Conservation (phyloP, 2,888 invertebrate genomes). For the Tolmerus cingulatus region DNA sequence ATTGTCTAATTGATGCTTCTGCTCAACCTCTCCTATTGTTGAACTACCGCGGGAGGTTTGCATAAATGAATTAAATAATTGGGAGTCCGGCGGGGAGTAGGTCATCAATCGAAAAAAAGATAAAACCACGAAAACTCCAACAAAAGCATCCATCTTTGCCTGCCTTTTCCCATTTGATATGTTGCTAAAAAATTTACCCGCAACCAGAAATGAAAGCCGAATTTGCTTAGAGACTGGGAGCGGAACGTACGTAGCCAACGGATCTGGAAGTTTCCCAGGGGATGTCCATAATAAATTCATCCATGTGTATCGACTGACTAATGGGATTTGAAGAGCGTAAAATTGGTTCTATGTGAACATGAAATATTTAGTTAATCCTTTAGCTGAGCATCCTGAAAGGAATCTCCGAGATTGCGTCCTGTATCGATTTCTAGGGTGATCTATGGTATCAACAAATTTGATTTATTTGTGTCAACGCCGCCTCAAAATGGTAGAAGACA, state of each 20-base stretch:
- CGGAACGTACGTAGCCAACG: background rate
- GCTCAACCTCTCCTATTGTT: background rate
- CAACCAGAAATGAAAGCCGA: constrained; percentile 27
- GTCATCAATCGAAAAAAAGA: background rate
- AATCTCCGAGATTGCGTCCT: constrained; percentile 9
- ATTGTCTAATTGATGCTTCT: background rate
- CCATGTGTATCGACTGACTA: constrained; percentile 60
- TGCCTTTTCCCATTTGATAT: background rate
- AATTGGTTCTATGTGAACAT: constrained; percentile 65
- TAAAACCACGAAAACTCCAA: background rate
- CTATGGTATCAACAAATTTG: constrained; percentile 34
- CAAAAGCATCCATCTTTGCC: background rate
- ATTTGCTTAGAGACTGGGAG: constrained; percentile 22
- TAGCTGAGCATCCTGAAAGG: constrained; percentile 49
- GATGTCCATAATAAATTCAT: constrained; percentile 48
- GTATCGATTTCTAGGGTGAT: constrained; percentile 33
- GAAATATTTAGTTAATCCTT: constrained; percentile 65
- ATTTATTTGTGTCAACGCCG: constrained; percentile 37
- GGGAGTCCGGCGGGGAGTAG: background rate
- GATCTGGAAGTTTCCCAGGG: constrained; percentile 11
- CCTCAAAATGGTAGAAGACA: background rate
- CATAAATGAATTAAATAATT: background rate
- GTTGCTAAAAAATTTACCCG: constrained; percentile 34
- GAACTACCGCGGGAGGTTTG: background rate
- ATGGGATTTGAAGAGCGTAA: constrained; percentile 65